These are phyloP conservation scores for Orchestes rusci DNA, from an alignment of 2,888 invertebrate species.

Conservation along the genomic window DNA sequence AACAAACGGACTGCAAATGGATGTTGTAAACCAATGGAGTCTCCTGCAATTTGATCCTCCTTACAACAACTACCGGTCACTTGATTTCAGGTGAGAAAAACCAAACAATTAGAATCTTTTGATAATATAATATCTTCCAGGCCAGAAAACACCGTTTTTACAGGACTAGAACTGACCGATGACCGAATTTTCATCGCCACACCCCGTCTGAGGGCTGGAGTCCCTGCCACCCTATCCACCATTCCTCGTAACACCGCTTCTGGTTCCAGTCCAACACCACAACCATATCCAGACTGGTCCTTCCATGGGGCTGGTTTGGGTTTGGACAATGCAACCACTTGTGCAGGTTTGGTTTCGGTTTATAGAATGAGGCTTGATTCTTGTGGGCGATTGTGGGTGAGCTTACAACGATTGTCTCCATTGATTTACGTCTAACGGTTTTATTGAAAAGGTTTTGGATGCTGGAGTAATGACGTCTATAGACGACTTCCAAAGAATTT, in stretches of 20 bases:
- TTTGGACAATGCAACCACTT: slow-evolving; percentile 58
- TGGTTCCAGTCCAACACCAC: slow-evolving; percentile 56
- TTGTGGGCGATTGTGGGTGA: slow-evolving; percentile 72
- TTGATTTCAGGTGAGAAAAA: slow-evolving; percentile 31
- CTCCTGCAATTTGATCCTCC: slow-evolving; percentile 60
- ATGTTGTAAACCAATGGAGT: slow-evolving; percentile 65
- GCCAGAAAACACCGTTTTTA: slow-evolving; percentile 68
- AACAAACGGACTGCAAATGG: slow-evolving; percentile 44
- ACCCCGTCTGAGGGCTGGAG: slow-evolving; percentile 66
- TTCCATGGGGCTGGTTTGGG: slow-evolving; percentile 66
- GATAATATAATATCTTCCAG: slow-evolving; percentile 42
- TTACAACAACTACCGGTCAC: slow-evolving; percentile 47
- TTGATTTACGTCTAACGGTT: neutral
- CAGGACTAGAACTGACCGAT: slow-evolving; percentile 66
- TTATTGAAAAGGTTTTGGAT: slow-evolving; percentile 61
- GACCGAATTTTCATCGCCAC: slow-evolving; percentile 69
- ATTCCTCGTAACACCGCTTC: slow-evolving; percentile 57
- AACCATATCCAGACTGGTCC: slow-evolving; percentile 46
- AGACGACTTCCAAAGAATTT: slow-evolving; percentile 58
- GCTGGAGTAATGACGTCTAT: slow-evolving; percentile 66
- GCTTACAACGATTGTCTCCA: slow-evolving; percentile 13
- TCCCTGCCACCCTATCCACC: slow-evolving; percentile 66
- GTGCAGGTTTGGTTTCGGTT: slow-evolving; percentile 70
- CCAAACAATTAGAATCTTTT: neutral
- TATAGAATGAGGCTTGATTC: slow-evolving; percentile 69